Percentiles rank a stretch among this genome's conserved stretches.
Evolutionary conservation across 2,888 invertebrate species (phyloP).

Genomic region (Gryllus longicercus): DNA sequence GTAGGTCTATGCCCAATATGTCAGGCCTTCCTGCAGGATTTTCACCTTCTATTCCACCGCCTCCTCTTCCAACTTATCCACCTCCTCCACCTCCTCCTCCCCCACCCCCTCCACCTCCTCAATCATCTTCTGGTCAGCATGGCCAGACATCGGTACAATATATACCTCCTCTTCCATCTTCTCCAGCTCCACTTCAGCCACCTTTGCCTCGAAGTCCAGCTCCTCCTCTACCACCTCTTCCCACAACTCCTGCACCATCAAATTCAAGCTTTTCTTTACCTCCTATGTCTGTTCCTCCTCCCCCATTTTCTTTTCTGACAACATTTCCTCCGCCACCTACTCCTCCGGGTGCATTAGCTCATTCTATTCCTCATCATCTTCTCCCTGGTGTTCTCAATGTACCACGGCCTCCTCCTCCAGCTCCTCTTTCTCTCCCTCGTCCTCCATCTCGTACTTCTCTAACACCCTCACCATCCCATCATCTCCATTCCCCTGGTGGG

Average conservation of each 20-base stretch:
- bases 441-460: background rate
- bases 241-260: background rate
- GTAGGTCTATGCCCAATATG: background rate
- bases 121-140: background rate
- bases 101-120: background rate
- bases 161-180: background rate
- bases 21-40: background rate
- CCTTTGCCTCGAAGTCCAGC: background rate
- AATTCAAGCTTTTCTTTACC: background rate
- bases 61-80: background rate
- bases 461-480: background rate
- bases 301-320: background rate
- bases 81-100: no score
- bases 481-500: background rate
- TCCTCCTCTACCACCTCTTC: background rate
- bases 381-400: no score
- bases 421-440: background rate
- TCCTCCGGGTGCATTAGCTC: background rate
- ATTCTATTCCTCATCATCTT: background rate
- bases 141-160: background rate
- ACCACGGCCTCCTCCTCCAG: background rate
- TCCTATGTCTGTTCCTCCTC: background rate
- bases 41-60: background rate
- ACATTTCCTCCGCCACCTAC: background rate
- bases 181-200: background rate